A percentile compares a stretch with the other conserved stretches of the same genome.
These are phyloP conservation scores for Rhyacichthys aspro DNA, from an alignment of 2,797 vertebrate species.

Conservation along the genomic window DNA sequence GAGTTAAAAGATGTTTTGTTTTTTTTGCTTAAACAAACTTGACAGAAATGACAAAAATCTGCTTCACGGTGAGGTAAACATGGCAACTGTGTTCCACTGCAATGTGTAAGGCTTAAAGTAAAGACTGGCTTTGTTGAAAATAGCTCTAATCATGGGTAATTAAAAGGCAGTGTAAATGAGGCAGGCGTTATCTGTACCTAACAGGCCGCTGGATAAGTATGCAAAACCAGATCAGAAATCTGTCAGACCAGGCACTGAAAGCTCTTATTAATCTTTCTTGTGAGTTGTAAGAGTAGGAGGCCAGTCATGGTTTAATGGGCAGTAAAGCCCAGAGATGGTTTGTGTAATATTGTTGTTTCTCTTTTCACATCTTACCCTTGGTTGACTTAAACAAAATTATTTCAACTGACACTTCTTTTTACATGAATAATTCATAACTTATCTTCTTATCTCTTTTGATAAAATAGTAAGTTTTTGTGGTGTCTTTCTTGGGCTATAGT, in stretches of 20 bases:
- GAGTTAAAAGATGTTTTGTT: not conserved
- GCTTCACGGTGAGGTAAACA: slow-evolving; percentile 17
- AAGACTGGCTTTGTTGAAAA: slow-evolving; percentile 37
- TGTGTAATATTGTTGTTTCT: slow-evolving; percentile 22
- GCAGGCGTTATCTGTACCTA: slow-evolving; percentile 63
- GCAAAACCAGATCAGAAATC: slow-evolving; percentile 27
- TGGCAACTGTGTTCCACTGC: slow-evolving; percentile 32
- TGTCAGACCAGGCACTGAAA: slow-evolving; percentile 31
- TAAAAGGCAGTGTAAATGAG: slow-evolving; percentile 67
- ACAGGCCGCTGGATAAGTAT: slow-evolving; percentile 63
- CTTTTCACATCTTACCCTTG: slow-evolving; percentile 10
- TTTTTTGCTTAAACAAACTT: not conserved
- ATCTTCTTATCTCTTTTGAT: slow-evolving; percentile 23
- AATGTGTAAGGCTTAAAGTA: slow-evolving; percentile 34
- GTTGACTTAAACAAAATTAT: slow-evolving; percentile 16
- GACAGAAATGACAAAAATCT: not conserved
- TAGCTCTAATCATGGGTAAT: slow-evolving; percentile 67
- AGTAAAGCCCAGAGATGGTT: slow-evolving; percentile 35
- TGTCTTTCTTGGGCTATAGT: slow-evolving; percentile 2
- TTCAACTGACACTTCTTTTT: slow-evolving; percentile 2
- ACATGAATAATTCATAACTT: slow-evolving; percentile 18
- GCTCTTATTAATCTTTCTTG: slow-evolving; percentile 21
- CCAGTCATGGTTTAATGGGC: slow-evolving; percentile 23
- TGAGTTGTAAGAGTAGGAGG: slow-evolving; percentile 21
- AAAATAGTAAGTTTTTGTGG: slow-evolving; percentile 30